A percentile compares a stretch with the other conserved stretches of the same genome.
These are phyloP conservation scores for Tursiops truncatus DNA, from an alignment of 2,113 vertebrate genomes.

Conservation along the genomic window DNA sequence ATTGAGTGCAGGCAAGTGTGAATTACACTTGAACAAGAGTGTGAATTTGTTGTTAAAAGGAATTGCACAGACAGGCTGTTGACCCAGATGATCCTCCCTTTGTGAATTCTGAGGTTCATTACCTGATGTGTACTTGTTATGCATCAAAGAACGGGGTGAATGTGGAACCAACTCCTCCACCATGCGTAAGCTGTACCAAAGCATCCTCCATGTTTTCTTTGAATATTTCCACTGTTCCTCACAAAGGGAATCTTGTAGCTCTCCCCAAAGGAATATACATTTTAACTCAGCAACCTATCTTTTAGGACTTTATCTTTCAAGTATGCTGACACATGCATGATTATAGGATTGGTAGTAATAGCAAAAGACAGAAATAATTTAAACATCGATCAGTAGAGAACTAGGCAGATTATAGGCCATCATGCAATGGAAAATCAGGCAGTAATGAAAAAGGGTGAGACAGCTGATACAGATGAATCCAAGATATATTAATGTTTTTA, in stretches of 20 bases:
- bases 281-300: background rate
- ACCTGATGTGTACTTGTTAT: background rate
- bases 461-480: background rate
- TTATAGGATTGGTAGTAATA: background rate
- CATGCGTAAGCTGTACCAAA: background rate
- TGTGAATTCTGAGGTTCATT: background rate
- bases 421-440: slow-evolving; percentile 4
- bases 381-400: slow-evolving; percentile 28
- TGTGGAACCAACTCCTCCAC: background rate
- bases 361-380: slow-evolving; percentile 34
- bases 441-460: slow-evolving; percentile 38
- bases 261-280: background rate
- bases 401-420: slow-evolving; percentile 7
- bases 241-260: background rate
- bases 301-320: slow-evolving; percentile 22
- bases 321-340: background rate
- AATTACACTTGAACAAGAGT: background rate
- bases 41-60: background rate
- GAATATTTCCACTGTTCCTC: background rate
- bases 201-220: background rate
- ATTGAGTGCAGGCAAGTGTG: fast-evolving
- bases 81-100: background rate
- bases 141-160: background rate
- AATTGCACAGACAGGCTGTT: background rate
- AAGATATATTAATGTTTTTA: slow-evolving; percentile 9